A percentile compares a stretch with the other conserved stretches of the same genome.
Evolutionary conservation across 2,797 vertebrate species (phyloP).

Genomic region (Otus scops): DNA sequence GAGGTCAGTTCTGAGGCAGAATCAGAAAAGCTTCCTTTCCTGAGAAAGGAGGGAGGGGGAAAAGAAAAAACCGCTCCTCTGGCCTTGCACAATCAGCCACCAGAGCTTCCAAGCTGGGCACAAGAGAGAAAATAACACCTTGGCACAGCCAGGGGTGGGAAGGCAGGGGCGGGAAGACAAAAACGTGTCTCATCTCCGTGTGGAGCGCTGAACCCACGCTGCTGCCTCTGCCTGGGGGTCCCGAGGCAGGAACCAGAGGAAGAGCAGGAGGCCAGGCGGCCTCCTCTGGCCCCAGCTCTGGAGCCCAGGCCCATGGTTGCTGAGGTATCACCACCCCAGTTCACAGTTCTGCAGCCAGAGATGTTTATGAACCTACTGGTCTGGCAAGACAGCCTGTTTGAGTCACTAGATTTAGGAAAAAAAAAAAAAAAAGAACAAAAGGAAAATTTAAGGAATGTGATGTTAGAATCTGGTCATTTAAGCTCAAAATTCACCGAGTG

Average conservation of each 20-base stretch:
- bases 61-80: neutral
- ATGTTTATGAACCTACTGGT: neutral
- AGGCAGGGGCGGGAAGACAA: neutral
- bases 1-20: neutral
- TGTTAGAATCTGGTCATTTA: neutral
- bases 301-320: neutral
- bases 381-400: neutral
- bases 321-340: neutral
- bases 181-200: neutral
- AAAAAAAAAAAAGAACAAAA: neutral
- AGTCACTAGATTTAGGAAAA: neutral
- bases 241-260: neutral
- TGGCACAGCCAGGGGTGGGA: neutral
- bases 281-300: neutral
- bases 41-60: neutral
- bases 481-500: neutral
- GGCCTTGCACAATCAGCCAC: neutral
- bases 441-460: neutral
- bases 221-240: neutral
- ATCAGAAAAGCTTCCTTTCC: neutral
- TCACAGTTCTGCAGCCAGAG: neutral
- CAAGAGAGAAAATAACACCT: neutral
- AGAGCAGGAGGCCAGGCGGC: neutral
- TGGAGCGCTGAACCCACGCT: neutral
- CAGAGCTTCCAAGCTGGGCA: neutral